Evolutionary conservation across 2,888 invertebrate genomes (phyloP).

Genomic region (Eilema sororculum): DNA sequence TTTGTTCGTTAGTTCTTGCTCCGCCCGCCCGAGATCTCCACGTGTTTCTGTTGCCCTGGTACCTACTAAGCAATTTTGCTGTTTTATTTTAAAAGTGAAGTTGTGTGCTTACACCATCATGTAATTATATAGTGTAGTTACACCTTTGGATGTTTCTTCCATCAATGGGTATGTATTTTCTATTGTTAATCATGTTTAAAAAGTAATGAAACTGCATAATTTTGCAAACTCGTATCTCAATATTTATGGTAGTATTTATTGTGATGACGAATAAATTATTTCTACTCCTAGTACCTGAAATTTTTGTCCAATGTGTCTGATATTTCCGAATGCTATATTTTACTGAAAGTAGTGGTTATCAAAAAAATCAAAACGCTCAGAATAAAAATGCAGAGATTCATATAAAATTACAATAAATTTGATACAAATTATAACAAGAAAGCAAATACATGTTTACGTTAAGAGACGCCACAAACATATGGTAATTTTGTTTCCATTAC

Average conservation of each 20-base stretch:
- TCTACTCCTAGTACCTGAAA: too few species aligned
- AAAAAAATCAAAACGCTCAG: background rate
- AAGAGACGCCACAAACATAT: background rate
- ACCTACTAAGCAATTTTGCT: constrained; percentile 25
- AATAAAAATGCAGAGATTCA: background rate
- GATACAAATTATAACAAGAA: background rate
- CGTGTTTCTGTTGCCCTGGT: constrained; percentile 63
- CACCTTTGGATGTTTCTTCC: constrained; percentile 9
- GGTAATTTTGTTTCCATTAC: background rate
- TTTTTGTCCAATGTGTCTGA: background rate
- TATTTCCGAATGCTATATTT: background rate
- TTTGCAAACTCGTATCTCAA: background rate
- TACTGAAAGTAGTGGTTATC: background rate
- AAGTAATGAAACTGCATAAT: too few species aligned
- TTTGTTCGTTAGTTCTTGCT: constrained; percentile 54
- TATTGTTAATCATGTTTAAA: too few species aligned
- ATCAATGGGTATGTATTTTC: constrained; percentile 2
- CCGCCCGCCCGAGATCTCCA: constrained; percentile 61
- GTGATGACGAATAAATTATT: too few species aligned
- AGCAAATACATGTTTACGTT: background rate
- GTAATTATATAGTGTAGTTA: background rate
- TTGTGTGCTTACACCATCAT: background rate
- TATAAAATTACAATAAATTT: background rate
- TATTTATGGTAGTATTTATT: too few species aligned
- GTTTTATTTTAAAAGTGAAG: background rate